Conservation (phyloP, 2,888 invertebrate species). For the Slavum lentiscoides region DNA sequence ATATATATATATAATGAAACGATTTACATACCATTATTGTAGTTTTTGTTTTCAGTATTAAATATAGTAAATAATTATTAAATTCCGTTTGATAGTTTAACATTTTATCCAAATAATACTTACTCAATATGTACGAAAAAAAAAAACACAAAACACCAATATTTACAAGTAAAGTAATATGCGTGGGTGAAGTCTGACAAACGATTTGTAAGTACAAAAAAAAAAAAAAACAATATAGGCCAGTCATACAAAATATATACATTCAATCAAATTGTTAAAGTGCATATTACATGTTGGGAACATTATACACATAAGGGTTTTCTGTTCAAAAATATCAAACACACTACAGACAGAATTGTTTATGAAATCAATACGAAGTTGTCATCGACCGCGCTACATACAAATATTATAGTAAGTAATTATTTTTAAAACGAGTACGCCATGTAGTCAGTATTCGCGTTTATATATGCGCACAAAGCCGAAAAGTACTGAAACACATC, state of each 20-base stretch:
- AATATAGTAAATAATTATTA: too few relatives aligned
- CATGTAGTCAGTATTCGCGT: too few relatives aligned
- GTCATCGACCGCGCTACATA: not conserved
- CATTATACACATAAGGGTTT: not conserved
- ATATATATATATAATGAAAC: too few relatives aligned
- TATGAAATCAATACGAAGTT: not conserved
- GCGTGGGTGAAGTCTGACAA: conserved; percentile 2
- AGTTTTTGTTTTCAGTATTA: too few relatives aligned
- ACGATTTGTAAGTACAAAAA: not conserved
- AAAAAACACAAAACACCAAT: not conserved
- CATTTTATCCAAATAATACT: not conserved
- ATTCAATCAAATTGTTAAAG: not conserved
- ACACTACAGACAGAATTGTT: not conserved
- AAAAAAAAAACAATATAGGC: not conserved
- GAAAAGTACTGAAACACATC: too few relatives aligned
- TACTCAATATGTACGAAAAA: not conserved
- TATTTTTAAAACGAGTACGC: too few relatives aligned
- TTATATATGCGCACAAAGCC: too few relatives aligned
- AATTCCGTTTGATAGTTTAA: too few relatives aligned
- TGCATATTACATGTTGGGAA: not conserved
- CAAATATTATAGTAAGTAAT: too few relatives aligned
- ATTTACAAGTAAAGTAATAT: conserved; percentile 12
- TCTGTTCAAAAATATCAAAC: conserved; percentile 3
- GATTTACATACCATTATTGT: too few relatives aligned
- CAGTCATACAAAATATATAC: not conserved